A percentile compares a stretch with the other conserved stretches of the same genome.
phyloP scores from a whole-genome alignment of 2,797 vertebrate species.

The Clarias pachynema region DNA sequence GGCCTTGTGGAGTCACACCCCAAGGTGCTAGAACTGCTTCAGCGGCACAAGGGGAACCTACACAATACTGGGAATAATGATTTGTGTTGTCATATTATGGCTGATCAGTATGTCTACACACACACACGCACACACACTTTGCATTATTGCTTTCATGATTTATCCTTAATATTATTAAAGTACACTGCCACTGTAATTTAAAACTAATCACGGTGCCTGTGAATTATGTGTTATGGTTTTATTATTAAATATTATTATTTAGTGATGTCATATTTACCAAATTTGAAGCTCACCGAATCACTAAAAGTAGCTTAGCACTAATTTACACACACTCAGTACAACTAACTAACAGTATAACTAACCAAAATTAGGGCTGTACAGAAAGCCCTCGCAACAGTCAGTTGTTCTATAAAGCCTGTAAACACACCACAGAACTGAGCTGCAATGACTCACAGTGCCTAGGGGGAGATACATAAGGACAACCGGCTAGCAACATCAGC shows the following conservation, averaged over 20 bases:
- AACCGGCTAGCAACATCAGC: neutral
- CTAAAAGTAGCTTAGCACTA: neutral
- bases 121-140: too few relatives aligned
- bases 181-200: constrained; percentile 27
- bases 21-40: too few relatives aligned
- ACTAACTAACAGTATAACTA: neutral
- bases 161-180: neutral
- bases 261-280: neutral
- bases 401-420: neutral
- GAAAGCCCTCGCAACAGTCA: neutral
- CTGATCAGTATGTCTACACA: too few relatives aligned
- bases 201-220: neutral
- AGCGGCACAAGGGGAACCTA: too few relatives aligned
- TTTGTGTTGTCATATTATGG: too few relatives aligned
- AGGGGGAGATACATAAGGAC: neutral
- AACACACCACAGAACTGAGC: neutral
- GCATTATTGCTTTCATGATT: neutral
- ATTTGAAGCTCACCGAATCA: neutral
- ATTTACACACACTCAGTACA: neutral
- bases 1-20: too few relatives aligned
- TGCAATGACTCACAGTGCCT: neutral
- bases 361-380: neutral
- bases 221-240: neutral
- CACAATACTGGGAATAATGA: too few relatives aligned
- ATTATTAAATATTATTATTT: neutral